Evolutionary conservation across 2,888 invertebrate species (phyloP), one percentile per base, ranked within the genome.

Genomic region (Sinhomidia bicolor): DNA sequence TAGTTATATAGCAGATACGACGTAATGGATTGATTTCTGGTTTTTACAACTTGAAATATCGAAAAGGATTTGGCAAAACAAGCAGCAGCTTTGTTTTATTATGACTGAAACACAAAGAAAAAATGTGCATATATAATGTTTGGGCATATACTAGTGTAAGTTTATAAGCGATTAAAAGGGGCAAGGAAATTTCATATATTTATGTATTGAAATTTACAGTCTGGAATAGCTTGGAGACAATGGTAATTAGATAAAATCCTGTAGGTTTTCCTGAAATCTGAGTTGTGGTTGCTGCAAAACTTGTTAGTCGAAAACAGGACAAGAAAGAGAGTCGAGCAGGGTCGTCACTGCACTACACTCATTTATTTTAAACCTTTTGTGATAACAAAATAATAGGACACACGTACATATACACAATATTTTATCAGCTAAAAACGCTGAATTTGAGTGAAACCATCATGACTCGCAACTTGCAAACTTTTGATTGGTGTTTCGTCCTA

Each of bases 261-360:
- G 62, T 62, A 29, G 2, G 29, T 29, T 62, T 62, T 62, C 62
- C 62, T 62, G 62, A 62, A 14, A 26, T n/a, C n/a, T 62, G 3
- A 57, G 17, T 47, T 7, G 44, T 1, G 44, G 4, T 12, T 7
- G 44, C 5, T 2, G 17, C 23, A 62, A 62, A 62, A 62, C 29
- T 62, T 14, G 62, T 65, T 32, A 65, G 65, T 65, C 32, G 65
- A 65, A 65, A n/a, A 29, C 14, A 65, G n/a, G 32, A 65, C 32
- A 29, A 65, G 26, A 6, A n/a, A 65, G 32, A n/a, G 3, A 60
- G 26, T n/a, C n/a, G n/a, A n/a, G n/a, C n/a, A n/a, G 6, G 20
- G 60, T 26, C 29, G 26, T 12, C 14, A 60, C 12, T 60, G 26
- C n/a, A n/a, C n/a, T n/a, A n/a, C n/a, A n/a, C n/a, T n/a, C n/a